Base-by-base conservation (phyloP, 2,888 invertebrate species). In the Timema cristinae region DNA sequence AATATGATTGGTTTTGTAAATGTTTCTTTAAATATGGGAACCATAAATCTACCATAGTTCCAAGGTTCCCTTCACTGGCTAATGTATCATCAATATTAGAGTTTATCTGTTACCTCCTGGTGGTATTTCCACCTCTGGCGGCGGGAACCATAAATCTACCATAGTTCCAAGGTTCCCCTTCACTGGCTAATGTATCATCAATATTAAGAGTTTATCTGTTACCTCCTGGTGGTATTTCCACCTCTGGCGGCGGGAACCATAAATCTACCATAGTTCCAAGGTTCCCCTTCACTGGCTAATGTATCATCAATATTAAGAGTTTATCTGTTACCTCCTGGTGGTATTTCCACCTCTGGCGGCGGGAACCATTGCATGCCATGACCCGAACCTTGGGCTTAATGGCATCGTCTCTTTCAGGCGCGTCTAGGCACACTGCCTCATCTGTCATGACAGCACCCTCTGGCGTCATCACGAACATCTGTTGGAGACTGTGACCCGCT, bases 401-500 rank as follows among this genome's bases (percentile, higher is more conserved):
- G 32, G 15, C 7, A 75, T 72, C 32, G 77, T 86, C 85, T 5
- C 80, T 81, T 67, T 81, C 79, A 9, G 80, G 79, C 47, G 89
- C 89, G 79, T 95, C 94, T 72, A 96, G 83, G 77, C 96, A 96
- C 7, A 95, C 85, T 8, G 92, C 93, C 80, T 95, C 95, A 79
- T 96, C 94, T 0, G 91, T 92, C 92, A 94, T 94, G 69, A 95
- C 83, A 74, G 85, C 86, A 0, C 91, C 91, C 51, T 88, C 87
- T 51, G 85, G 84, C 0, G 89, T 89, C 82, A 90, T 89, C 5
- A 92, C 89, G 76, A 92, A 85, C 83, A 93, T 86, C 79, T 92
- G 91, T 70, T 90, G 86, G 70, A 89, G 84, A 77, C 86, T 84
- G 11, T 85, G 75, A 15, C 75, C 76, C 9, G 74, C 81, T 50